Evolutionary conservation across 1,140 invertebrate species (phyloP).

Genomic region (Pseudobourletiella spinata): DNA sequence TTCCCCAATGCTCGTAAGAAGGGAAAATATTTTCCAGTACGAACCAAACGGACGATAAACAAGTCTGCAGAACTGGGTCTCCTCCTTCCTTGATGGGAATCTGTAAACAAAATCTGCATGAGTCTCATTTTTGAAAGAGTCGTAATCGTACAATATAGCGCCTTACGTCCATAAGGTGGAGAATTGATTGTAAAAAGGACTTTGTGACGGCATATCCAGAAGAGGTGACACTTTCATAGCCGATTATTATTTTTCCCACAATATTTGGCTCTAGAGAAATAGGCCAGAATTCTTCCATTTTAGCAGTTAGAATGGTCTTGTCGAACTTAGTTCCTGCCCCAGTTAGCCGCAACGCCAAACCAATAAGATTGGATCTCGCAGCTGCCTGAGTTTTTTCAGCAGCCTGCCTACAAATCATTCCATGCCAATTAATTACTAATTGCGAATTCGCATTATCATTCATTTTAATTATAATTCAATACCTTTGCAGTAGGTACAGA

Average conservation of each 20-base stretch:
- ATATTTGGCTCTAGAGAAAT: neutral
- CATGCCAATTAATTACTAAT: no score
- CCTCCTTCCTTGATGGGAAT: neutral
- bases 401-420: neutral
- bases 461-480: no score
- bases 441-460: no score
- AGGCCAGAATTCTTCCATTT: slow-evolving; percentile 16
- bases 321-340: slow-evolving; percentile 10
- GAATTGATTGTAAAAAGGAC: slow-evolving; percentile 11
- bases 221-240: slow-evolving; percentile 21
- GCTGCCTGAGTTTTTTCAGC: neutral
- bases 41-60: slow-evolving; percentile 9
- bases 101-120: no score
- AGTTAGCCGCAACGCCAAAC: slow-evolving; percentile 1
- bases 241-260: slow-evolving; percentile 13
- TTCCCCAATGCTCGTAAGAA: slow-evolving; percentile 15
- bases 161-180: slow-evolving; percentile 13
- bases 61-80: neutral
- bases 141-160: no score
- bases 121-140: no score
- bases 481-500: slow-evolving; percentile 3
- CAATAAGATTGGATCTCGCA: neutral
- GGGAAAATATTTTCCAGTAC: slow-evolving; percentile 26
- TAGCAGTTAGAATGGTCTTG: neutral
- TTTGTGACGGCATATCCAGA: slow-evolving; percentile 5